Evolutionary conservation across 1,140 invertebrate species (phyloP), one percentile per base, ranked within the genome.

Genomic region (Agrilus planipennis): DNA sequence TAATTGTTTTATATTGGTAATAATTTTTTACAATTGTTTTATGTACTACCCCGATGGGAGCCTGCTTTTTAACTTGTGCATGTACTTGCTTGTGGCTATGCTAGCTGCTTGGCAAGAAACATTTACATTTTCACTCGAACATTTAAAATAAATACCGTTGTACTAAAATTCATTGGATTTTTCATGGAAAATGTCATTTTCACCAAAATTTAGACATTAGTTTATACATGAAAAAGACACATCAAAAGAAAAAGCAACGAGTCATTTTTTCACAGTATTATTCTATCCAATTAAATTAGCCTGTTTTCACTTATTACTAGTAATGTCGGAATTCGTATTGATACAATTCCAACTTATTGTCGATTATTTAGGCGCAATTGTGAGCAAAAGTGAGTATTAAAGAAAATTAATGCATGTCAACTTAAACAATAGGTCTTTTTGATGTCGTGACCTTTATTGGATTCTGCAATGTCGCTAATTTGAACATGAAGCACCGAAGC

Each of bases 281-380:
- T 64, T 63, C 58, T 60, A 58, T 58, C 63, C 64, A 65, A 67
- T 67, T 63, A 64, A 57, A 59, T n/a, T 57, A 47, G 52, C 54
- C 44, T 55, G 50, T 60, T 57, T 59, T 56, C 46, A 47, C 52
- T 57, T 53, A 55, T 56, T 61, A 52, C 48, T 49, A 48, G 46
- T 52, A 46, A 46, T 41, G 43, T 52, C 47, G 49, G 50, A 47
- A 28, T n/a, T n/a, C n/a, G n/a, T n/a, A n/a, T n/a, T n/a, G n/a
- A n/a, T n/a, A n/a, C n/a, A n/a, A n/a, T n/a, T n/a, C n/a, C n/a
- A n/a, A n/a, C n/a, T n/a, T n/a, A n/a, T n/a, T n/a, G n/a, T n/a
- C 14, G 17, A 15, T 16, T 29, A 21, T 41, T 32, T 32, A n/a
- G 11, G 14, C 16, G 19, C 17, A 39, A 39, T 25, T 25, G 11